Evolutionary conservation across 1,140 invertebrate species (phyloP).

Genomic region (Alviniconcha marisindica): DNA sequence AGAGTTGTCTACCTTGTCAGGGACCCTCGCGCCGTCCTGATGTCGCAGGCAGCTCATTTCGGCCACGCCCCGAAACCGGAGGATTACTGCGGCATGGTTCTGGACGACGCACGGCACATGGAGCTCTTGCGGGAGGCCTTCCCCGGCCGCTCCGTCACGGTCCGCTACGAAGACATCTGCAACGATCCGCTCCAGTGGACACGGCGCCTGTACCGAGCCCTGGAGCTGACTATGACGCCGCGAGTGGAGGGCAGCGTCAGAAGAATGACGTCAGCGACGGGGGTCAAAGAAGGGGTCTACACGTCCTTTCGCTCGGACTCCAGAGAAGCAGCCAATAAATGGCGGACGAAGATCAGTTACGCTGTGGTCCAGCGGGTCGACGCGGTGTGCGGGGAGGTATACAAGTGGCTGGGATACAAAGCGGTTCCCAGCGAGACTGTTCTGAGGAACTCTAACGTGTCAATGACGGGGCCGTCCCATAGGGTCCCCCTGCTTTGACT

Average conservation of each 20-base stretch:
- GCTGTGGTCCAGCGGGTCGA: background rate
- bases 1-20: slow-evolving; percentile 28
- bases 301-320: slow-evolving; percentile 24
- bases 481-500: no score
- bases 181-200: slow-evolving; percentile 11
- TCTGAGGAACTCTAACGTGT: slow-evolving; percentile 28
- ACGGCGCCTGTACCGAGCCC: slow-evolving; percentile 12
- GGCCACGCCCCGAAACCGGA: background rate
- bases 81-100: slow-evolving; percentile 8
- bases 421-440: background rate
- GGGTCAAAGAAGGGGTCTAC: background rate
- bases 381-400: background rate
- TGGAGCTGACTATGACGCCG: background rate
- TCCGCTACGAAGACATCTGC: slow-evolving; percentile 34
- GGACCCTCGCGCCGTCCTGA: slow-evolving; percentile 31
- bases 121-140: slow-evolving; percentile 25
- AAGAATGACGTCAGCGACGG: background rate
- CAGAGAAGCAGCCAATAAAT: background rate
- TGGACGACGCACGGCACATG: slow-evolving; percentile 7
- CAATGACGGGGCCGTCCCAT: no score
- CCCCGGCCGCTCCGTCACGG: background rate
- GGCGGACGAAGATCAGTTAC: slow-evolving; percentile 7
- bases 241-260: background rate
- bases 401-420: slow-evolving; percentile 28
- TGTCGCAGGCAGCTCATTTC: background rate